A percentile compares a stretch with the other conserved stretches of the same genome.
Conservation (phyloP, 2,113 vertebrate species). For the Tychaedon coryphoeus region DNA sequence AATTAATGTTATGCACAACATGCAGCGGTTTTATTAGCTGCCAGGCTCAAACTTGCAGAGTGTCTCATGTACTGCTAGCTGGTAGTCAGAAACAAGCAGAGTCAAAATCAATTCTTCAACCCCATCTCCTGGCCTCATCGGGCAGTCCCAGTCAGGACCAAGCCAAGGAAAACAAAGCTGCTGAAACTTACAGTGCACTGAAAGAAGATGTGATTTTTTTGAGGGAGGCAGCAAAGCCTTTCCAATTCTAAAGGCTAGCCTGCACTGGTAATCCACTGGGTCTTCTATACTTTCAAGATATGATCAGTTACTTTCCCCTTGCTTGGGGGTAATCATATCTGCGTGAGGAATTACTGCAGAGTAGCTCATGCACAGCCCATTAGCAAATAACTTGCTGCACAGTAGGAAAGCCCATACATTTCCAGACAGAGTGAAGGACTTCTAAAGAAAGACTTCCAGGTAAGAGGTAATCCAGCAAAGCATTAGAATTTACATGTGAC, state of each 20-base stretch:
- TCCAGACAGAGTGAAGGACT: background rate
- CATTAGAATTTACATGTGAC: background rate
- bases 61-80: background rate
- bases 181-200: background rate
- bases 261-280: background rate
- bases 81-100: background rate
- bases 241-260: background rate
- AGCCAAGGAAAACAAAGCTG: background rate
- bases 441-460: background rate
- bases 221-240: background rate
- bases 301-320: background rate
- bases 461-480: background rate
- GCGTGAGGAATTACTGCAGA: background rate
- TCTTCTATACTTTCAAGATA: background rate
- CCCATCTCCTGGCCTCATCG: conserved; percentile 21
- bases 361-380: background rate
- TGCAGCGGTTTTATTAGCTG: background rate
- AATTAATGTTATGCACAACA: background rate
- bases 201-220: background rate
- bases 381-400: background rate
- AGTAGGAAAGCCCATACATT: background rate
- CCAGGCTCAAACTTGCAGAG: background rate
- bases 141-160: background rate
- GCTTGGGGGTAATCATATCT: background rate
- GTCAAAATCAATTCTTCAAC: background rate